Conservation (phyloP, 2,113 vertebrate genomes). For the Charadrius vociferus region DNA sequence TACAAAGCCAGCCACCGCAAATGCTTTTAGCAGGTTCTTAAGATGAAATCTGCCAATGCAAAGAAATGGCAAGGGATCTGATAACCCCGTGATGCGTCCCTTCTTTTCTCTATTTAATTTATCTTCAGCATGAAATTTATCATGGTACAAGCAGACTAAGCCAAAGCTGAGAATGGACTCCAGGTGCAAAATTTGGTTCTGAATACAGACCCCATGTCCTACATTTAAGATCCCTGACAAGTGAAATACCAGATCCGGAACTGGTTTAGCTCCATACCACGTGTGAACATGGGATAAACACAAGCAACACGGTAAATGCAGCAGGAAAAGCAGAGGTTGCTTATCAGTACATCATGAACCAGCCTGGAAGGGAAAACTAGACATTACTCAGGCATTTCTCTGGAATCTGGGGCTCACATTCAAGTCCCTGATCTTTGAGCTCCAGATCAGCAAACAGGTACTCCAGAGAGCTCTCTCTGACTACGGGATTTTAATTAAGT, state of each 20-base stretch:
- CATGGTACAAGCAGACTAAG: not conserved
- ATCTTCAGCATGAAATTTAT: not conserved
- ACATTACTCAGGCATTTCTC: not conserved
- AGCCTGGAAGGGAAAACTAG: not conserved
- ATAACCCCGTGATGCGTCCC: not conserved
- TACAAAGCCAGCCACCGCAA: not conserved
- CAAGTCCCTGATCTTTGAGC: not conserved
- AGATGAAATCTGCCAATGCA: not conserved
- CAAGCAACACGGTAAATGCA: not conserved
- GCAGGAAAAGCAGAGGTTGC: not conserved
- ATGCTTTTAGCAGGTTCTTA: not conserved
- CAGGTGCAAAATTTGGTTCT: not conserved
- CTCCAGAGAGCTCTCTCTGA: not conserved
- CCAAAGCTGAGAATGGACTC: not conserved
- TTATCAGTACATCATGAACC: not conserved
- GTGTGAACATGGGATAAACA: not conserved
- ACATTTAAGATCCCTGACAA: not conserved
- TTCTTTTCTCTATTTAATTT: not conserved
- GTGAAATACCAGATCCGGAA: not conserved
- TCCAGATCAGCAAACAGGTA: not conserved
- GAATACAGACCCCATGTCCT: accelerated
- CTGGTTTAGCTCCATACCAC: not conserved
- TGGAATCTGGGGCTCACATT: not conserved
- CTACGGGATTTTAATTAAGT: not conserved
- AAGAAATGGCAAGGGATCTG: not conserved